These are phyloP conservation scores for Bovichtus diacanthus DNA, from an alignment of 2,797 vertebrate species.

Conservation along the genomic window DNA sequence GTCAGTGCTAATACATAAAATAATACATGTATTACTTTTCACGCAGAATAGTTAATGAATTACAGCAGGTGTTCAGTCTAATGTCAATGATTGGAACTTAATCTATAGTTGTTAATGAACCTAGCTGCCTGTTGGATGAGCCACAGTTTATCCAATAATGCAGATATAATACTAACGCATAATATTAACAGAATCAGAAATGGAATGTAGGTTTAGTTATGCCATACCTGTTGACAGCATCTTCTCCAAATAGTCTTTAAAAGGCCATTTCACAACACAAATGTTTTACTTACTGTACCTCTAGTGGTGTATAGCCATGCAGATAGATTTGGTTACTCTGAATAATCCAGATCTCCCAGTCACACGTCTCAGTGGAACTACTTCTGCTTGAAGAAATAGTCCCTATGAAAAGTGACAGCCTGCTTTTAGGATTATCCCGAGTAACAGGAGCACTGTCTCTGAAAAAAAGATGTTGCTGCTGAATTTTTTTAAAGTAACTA, in stretches of 20 bases:
- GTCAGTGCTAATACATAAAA: neutral
- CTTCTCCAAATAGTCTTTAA: neutral
- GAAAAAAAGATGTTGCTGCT: neutral
- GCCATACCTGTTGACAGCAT: neutral
- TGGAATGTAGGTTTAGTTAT: neutral
- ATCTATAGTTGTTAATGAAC: neutral
- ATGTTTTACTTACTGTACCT: neutral
- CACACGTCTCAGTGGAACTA: neutral
- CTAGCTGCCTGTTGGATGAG: neutral
- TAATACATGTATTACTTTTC: slow-evolving; percentile 1
- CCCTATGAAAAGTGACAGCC: neutral
- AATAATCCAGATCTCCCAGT: neutral
- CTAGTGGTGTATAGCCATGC: neutral
- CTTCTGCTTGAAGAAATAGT: neutral
- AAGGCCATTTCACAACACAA: neutral
- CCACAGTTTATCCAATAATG: neutral
- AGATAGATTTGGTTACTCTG: neutral
- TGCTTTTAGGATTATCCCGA: slow-evolving; percentile 13
- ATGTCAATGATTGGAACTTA: slow-evolving; percentile 21
- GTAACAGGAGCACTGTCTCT: slow-evolving; percentile 7
- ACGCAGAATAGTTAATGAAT: slow-evolving; percentile 1
- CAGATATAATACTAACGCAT: neutral
- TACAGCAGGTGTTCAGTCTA: slow-evolving; percentile 1
- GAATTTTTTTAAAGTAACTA: slow-evolving; percentile 32
- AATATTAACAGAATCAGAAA: neutral